Base-by-base conservation (phyloP, 2,113 vertebrate genomes). In the Poeciliopsis retropinna region DNA sequence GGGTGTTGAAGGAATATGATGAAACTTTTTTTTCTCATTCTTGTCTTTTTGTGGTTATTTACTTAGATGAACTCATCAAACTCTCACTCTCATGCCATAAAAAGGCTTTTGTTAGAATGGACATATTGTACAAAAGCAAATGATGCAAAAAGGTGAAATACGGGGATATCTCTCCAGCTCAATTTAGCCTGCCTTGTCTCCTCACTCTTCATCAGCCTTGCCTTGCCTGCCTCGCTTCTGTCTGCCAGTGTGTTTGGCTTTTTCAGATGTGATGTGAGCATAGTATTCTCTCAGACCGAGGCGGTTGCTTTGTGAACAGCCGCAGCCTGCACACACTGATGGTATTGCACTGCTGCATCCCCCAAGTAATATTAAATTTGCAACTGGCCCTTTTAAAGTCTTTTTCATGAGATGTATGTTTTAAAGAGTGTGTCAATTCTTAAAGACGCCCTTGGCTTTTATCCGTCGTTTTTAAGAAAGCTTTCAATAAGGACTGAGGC, bases 11-110 rank as follows among this genome's bases (percentile, higher is more conserved):
- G 9, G 71, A 84, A 89, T 87, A 87, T 88, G 87, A 84, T 57
- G 65, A 84, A 86, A 85, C 77, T 81, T 91, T 95, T 76, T 94
- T 95, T 47, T 94, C 94, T 22, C 22, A 28, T 44, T 92, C 92
- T 94, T 94, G 93, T 93, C 94, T 95, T 70, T 74, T 94, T 94
- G 94, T 91, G 93, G 94, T 95, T 94, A 95, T 95, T 96, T 96
- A 95, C 93, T 83, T 39, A 85, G 88, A 90, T 87, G 88, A 89
- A 87, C 87, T 91, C 87, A 70, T 87, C 87, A 87, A 90, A 79
- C 88, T 67, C 73, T 79, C 73, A 81, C 92, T 90, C 95, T 94
- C 92, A 94, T 84, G 85, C 82, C 81, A 88, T 88, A 89, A 92
- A 93, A 91, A 73, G 64, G 74, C 85, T 83, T 70, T 89, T 85